Evolutionary conservation across 2,888 invertebrate species (phyloP).

Genomic region (Athalia cordata): DNA sequence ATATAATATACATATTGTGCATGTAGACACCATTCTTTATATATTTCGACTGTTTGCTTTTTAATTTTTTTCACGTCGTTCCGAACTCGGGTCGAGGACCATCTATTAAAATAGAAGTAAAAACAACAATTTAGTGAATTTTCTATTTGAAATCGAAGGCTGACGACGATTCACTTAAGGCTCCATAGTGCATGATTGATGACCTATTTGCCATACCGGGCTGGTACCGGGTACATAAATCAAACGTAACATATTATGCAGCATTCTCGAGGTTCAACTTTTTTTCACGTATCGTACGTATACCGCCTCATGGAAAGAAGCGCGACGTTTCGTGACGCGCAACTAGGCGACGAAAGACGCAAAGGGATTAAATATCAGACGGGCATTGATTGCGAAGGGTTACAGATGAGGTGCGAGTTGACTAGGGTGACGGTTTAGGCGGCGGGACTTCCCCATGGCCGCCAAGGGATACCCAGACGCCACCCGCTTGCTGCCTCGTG

Average conservation of each 20-base stretch:
- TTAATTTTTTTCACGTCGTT: neutral
- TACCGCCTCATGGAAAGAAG: slow-evolving; percentile 3
- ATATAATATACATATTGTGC: neutral
- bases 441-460: slow-evolving; percentile 11
- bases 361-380: slow-evolving; percentile 61
- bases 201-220: slow-evolving; percentile 30
- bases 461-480: neutral
- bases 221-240: slow-evolving; percentile 41
- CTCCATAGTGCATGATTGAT: slow-evolving; percentile 30
- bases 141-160: slow-evolving; percentile 28
- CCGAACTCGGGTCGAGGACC: slow-evolving; percentile 1
- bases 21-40: neutral
- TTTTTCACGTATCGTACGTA: neutral
- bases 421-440: slow-evolving; percentile 43
- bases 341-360: slow-evolving; percentile 56
- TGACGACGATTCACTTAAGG: slow-evolving; percentile 31
- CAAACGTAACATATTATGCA: slow-evolving; percentile 33
- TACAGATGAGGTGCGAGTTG: slow-evolving; percentile 46
- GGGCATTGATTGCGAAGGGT: slow-evolving; percentile 58
- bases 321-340: slow-evolving; percentile 23
- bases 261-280: slow-evolving; percentile 34
- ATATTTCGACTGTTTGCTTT: neutral
- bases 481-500: neutral
- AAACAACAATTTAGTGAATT: slow-evolving; percentile 15
- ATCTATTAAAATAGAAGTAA: slow-evolving; percentile 14